Evolutionary conservation across 1,140 invertebrate species (phyloP).

Genomic region (Pararge aegeria): DNA sequence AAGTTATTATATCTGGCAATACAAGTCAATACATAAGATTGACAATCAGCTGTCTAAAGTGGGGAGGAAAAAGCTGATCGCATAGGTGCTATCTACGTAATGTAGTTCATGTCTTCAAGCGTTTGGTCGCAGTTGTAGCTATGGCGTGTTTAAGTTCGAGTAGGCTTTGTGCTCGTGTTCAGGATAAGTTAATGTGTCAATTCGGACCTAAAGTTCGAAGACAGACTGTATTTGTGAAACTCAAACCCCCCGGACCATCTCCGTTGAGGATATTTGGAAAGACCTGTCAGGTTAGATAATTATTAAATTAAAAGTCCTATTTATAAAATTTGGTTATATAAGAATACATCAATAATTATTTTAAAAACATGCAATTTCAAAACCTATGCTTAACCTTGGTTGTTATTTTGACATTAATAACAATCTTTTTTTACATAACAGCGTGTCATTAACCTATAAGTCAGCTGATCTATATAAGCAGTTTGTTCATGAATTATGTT

Average conservation of each 20-base stretch:
- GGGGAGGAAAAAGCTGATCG: slow-evolving; percentile 72
- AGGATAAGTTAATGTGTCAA: slow-evolving; percentile 87
- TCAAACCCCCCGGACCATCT: slow-evolving; percentile 80
- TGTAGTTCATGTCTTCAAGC: slow-evolving; percentile 76
- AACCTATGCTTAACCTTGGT: background rate
- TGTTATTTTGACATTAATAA: slow-evolving; percentile 21
- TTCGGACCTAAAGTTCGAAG: slow-evolving; percentile 84
- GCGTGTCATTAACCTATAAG: slow-evolving; percentile 69
- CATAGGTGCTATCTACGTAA: slow-evolving; percentile 58
- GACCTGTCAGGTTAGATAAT: slow-evolving; percentile 78
- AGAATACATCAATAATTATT: background rate
- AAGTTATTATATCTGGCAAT: slow-evolving; percentile 38
- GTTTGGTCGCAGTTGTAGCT: slow-evolving; percentile 84
- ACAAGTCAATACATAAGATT: slow-evolving; percentile 24
- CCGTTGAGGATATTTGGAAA: slow-evolving; percentile 78
- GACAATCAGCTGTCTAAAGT: slow-evolving; percentile 78
- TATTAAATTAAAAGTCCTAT: slow-evolving; percentile 22
- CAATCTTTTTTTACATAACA: slow-evolving; percentile 70
- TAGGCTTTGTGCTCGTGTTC: slow-evolving; percentile 87
- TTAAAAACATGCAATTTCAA: background rate
- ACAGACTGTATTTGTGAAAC: slow-evolving; percentile 83
- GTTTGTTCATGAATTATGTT: background rate
- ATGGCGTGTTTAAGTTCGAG: slow-evolving; percentile 89
- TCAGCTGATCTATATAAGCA: slow-evolving; percentile 65
- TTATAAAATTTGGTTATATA: background rate